phyloP scores from a whole-genome alignment of 2,797 vertebrate species.

The Pristis pectinata region DNA sequence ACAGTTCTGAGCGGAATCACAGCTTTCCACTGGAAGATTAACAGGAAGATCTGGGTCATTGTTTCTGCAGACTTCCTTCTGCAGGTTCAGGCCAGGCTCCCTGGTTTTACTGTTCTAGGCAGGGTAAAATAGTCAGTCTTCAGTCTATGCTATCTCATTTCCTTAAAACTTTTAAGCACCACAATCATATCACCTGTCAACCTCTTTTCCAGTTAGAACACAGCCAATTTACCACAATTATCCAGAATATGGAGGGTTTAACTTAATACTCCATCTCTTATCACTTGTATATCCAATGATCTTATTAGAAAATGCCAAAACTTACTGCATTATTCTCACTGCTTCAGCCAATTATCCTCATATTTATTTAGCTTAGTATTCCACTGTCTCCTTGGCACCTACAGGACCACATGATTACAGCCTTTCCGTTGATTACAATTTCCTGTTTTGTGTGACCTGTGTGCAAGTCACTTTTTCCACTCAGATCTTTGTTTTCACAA shows the following conservation, averaged over 20 bases:
- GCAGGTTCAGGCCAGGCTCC: no score
- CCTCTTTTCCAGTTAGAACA: not conserved
- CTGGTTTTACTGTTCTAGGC: not conserved
- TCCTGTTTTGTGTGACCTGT: not conserved
- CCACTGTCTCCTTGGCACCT: not conserved
- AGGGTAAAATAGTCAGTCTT: not conserved
- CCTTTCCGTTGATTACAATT: not conserved
- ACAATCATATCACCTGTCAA: not conserved
- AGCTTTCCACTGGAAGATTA: no score
- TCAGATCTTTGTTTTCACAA: not conserved
- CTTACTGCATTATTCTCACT: not conserved
- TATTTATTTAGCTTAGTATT: constrained; percentile 4
- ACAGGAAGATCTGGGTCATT: not conserved
- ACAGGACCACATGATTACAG: not conserved
- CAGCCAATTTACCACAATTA: not conserved
- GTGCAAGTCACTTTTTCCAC: not conserved
- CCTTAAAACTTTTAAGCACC: not conserved
- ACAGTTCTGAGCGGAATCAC: no score
- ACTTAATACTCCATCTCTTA: not conserved
- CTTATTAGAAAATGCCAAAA: not conserved
- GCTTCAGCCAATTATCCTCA: not conserved
- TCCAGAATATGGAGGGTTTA: not conserved
- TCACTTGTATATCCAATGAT: not conserved
- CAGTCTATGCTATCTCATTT: not conserved
- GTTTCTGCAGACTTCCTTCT: not conserved